Evolutionary conservation across 1,140 invertebrate species (phyloP).

Genomic region (Trichonephila clavata): DNA sequence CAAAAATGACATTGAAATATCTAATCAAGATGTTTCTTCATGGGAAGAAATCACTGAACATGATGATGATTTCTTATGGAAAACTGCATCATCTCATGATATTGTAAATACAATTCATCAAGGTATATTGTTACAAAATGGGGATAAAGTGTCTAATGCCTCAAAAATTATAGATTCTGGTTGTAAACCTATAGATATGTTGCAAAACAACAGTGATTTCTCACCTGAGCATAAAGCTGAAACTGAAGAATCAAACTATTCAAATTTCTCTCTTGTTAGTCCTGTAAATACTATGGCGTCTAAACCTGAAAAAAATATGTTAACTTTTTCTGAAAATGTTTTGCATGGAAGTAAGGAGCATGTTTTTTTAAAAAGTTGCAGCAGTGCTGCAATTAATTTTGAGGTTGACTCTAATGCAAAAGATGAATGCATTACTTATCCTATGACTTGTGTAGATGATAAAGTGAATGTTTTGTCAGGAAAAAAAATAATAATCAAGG

Average conservation of each 20-base stretch:
- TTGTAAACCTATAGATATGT: background rate
- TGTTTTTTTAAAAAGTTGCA: background rate
- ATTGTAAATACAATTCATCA: background rate
- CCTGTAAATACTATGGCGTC: background rate
- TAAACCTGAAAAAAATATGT: background rate
- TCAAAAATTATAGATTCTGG: too few species aligned
- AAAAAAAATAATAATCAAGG: background rate
- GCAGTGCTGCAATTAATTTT: background rate
- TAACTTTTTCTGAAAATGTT: background rate
- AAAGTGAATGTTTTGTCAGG: background rate
- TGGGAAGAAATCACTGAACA: constrained; percentile 64
- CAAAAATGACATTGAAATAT: constrained; percentile 7
- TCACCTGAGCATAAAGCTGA: background rate
- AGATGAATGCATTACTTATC: background rate
- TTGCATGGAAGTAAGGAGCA: background rate
- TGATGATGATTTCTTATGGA: constrained; percentile 74
- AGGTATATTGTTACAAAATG: background rate
- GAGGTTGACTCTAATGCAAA: background rate
- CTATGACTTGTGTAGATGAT: background rate
- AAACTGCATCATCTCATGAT: constrained; percentile 78
- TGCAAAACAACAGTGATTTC: background rate
- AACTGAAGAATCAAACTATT: background rate
- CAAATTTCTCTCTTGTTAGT: background rate
- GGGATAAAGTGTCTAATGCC: background rate
- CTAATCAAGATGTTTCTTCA: constrained; percentile 43